Base-by-base conservation (phyloP, 1,140 invertebrate genomes). In the Eriosoma lanigerum region DNA sequence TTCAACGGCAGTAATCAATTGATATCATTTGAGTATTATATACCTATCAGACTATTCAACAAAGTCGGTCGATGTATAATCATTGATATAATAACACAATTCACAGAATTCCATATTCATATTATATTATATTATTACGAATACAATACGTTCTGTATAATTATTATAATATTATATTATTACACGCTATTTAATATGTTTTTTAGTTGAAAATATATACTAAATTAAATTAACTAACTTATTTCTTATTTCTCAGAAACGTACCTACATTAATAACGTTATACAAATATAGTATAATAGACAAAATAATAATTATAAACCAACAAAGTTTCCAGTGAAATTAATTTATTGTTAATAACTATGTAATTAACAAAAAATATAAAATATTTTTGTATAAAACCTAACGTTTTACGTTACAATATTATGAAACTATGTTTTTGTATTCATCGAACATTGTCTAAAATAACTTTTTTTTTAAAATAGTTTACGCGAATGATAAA, bases 161-260 rank as follows among this genome's bases (percentile, higher is more conserved):
- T n/a, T 64, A n/a, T 26, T 17, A 32, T 12, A 21, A 19, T 4
- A 38, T 64, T 64, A 48, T 44, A 64, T 64, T 64, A 21, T 44
- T 21, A n/a, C 29, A 19, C 17, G 29, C 1, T 19, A 21, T 64
- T 44, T 21, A 64, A 64, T 64, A 64, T 15, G 32, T 29, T 13
- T 38, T 64, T 38, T 17, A 12, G 12, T 21, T 64, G 13, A n/a
- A 44, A 64, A n/a, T n/a, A n/a, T n/a, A n/a, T n/a, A n/a, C n/a
- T n/a, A n/a, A n/a, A n/a, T n/a, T n/a, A n/a, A n/a, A 64, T 64
- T 64, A 64, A 44, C n/a, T n/a, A 29, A 64, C 29, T 64, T 38
- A 38, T 64, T 29, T 64, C 38, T 64, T 38, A 6, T 64, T 38
- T 5, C 62, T 44, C 21, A 64, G 1, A 64, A 38, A 64, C n/a